phyloP scores from a whole-genome alignment of 2,797 vertebrate genomes.

The Pteronotus mesoamericanus region DNA sequence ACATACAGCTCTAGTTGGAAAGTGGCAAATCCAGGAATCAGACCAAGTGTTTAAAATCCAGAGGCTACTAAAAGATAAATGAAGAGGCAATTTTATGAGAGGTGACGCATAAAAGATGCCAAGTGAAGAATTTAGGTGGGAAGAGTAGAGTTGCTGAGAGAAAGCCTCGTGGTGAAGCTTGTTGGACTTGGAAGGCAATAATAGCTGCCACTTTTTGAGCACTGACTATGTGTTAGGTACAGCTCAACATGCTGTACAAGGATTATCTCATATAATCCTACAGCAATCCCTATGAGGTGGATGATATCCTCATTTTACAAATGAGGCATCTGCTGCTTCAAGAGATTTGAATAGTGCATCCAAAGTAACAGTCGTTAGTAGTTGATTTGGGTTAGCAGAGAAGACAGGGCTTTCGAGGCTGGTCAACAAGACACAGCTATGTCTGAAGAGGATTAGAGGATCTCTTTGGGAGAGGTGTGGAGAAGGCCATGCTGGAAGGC shows the following conservation, averaged over 20 bases:
- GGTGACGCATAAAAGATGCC: background rate
- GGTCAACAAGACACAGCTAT: background rate
- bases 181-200: background rate
- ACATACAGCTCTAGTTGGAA: background rate
- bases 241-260: background rate
- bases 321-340: background rate
- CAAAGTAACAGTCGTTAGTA: background rate
- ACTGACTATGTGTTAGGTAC: background rate
- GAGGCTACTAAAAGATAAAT: background rate
- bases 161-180: background rate
- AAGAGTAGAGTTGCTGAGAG: background rate
- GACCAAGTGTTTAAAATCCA: background rate
- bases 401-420: background rate
- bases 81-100: background rate
- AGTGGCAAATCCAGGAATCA: background rate
- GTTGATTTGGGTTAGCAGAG: background rate
- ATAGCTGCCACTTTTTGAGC: background rate
- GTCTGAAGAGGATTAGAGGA: background rate
- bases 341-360: background rate
- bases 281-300: background rate
- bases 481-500: background rate
- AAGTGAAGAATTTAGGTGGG: background rate
- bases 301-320: background rate
- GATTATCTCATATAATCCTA: background rate
- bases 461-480: background rate